phyloP scores from a whole-genome alignment of 2,888 invertebrate species.

The Terebella lapidaria region DNA sequence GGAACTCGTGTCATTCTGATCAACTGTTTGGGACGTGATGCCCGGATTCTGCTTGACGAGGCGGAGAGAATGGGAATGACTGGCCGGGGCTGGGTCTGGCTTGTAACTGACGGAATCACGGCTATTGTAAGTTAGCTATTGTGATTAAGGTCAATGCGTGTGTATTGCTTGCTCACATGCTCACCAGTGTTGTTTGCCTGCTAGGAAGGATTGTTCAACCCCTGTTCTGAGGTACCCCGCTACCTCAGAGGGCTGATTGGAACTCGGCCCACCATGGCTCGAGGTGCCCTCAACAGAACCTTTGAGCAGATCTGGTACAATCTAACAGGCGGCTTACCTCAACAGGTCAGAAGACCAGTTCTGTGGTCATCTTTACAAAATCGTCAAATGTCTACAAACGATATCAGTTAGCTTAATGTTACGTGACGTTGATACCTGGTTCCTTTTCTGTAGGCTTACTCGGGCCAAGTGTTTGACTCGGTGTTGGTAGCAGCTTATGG shows the following conservation, averaged over 20 bases:
- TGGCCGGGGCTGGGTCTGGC: background rate
- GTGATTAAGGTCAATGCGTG: background rate
- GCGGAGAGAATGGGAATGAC: background rate
- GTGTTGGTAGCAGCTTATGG: too few relatives aligned
- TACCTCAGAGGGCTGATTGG: background rate
- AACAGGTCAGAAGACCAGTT: too few relatives aligned
- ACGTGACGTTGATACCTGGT: too few relatives aligned
- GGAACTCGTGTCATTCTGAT: background rate
- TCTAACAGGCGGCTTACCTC: background rate
- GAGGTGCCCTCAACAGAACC: background rate
- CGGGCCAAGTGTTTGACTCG: too few relatives aligned
- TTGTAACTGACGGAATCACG: conserved; percentile 4
- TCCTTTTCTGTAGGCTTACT: too few relatives aligned
- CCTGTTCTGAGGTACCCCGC: conserved; percentile 2
- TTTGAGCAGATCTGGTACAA: background rate
- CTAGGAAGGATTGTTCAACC: background rate
- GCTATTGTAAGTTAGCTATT: background rate
- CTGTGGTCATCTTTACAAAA: too few relatives aligned
- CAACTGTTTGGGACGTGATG: background rate
- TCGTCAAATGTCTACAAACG: too few relatives aligned
- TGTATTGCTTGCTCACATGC: background rate
- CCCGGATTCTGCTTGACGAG: background rate
- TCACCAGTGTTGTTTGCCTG: background rate
- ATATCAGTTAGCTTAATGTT: too few relatives aligned
- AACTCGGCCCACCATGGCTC: background rate